Evolutionary conservation across 2,797 vertebrate species (phyloP).

Genomic region (Leptodactylus fallax): DNA sequence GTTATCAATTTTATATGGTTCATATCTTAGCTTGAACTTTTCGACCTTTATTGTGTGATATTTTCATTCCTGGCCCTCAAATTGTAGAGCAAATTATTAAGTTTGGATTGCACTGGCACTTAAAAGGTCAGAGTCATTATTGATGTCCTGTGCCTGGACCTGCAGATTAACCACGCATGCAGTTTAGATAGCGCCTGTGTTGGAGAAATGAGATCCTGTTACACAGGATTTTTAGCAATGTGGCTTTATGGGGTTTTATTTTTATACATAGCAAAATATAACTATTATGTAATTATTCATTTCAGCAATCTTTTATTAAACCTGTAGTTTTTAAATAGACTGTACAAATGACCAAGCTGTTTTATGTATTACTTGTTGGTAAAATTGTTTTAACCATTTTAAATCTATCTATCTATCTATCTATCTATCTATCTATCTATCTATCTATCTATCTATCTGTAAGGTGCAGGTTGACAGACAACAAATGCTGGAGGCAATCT

Average conservation of each 20-base stretch:
- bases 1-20: slow-evolving; percentile 63
- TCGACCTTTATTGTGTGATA: slow-evolving; percentile 63
- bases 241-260: neutral
- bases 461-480: too few relatives aligned
- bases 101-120: slow-evolving; percentile 60
- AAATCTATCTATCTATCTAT: neutral
- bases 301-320: neutral
- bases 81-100: slow-evolving; percentile 63
- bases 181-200: slow-evolving; percentile 42
- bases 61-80: slow-evolving; percentile 61
- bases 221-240: neutral
- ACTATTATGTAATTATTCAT: neutral
- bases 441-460: too few relatives aligned
- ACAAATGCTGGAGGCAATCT: too few relatives aligned
- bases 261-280: neutral
- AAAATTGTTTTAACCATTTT: too few relatives aligned
- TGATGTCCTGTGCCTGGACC: slow-evolving; percentile 53
- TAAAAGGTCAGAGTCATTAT: slow-evolving; percentile 63
- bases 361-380: too few relatives aligned
- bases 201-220: slow-evolving; percentile 43
- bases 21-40: slow-evolving; percentile 60
- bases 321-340: neutral
- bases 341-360: neutral
- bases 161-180: slow-evolving; percentile 59
- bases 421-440: neutral